Evolutionary conservation across 2,113 vertebrate genomes (phyloP).

Genomic region (Cisticola juncidis): DNA sequence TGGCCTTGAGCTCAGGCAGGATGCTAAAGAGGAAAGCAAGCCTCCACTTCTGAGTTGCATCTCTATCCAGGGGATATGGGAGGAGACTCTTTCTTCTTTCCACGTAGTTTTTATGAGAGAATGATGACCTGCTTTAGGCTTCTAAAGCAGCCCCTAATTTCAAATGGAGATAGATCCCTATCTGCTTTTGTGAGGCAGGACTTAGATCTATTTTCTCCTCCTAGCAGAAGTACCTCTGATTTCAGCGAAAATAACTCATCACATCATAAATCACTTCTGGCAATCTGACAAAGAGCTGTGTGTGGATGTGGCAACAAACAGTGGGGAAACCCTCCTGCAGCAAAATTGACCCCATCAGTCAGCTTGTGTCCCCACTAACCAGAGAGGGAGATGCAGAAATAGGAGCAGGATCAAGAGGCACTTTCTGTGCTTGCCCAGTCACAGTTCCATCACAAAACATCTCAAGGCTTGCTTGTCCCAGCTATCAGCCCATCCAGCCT

Average conservation of each 20-base stretch:
- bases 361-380: not conserved
- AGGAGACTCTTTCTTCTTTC: not conserved
- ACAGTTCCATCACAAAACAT: not conserved
- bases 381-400: not conserved
- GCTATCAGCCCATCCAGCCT: not conserved
- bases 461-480: not conserved
- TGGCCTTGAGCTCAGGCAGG: conserved; percentile 37
- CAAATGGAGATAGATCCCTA: not conserved
- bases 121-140: not conserved
- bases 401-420: not conserved
- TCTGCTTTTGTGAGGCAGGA: not conserved
- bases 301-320: not conserved
- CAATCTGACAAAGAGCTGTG: not conserved
- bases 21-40: not conserved
- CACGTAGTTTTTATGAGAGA: not conserved
- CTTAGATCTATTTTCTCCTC: not conserved
- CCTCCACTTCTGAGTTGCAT: not conserved
- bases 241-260: not conserved
- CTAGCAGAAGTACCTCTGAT: not conserved
- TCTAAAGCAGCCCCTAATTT: not conserved
- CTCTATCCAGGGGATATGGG: not conserved
- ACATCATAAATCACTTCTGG: not conserved
- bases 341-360: not conserved
- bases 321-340: not conserved
- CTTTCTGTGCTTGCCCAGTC: not conserved